Conservation (phyloP, 2,113 vertebrate species). For the Ciconia maguari region DNA sequence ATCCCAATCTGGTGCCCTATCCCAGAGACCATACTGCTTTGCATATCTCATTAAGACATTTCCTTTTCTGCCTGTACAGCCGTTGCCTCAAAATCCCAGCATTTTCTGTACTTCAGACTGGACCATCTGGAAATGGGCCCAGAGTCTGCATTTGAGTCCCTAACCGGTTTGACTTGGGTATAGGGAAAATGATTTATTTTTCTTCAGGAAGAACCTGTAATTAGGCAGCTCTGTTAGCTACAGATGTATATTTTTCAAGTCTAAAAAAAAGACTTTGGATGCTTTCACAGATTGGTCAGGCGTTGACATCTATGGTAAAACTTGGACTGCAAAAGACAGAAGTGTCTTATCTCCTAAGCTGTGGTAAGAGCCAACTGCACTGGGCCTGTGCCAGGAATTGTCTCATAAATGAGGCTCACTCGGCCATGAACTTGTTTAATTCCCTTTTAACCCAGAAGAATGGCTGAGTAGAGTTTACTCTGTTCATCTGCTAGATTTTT, state of each 20-base stretch:
- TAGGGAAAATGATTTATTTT: not conserved
- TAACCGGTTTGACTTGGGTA: not conserved
- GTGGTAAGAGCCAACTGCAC: not conserved
- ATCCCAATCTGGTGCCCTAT: conserved; percentile 45
- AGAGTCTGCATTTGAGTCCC: not conserved
- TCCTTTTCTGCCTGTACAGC: conserved; percentile 27
- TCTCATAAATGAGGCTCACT: not conserved
- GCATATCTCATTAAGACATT: conserved; percentile 22
- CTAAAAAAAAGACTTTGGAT: not conserved
- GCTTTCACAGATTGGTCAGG: not conserved
- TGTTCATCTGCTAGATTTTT: not conserved
- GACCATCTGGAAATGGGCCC: not conserved
- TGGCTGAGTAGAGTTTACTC: not conserved
- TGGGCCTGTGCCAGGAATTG: not conserved
- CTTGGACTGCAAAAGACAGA: not conserved
- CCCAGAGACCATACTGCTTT: not conserved
- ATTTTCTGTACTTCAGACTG: not conserved
- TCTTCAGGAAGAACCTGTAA: not conserved
- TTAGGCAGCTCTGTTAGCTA: not conserved
- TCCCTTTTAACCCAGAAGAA: not conserved
- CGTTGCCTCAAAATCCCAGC: not conserved
- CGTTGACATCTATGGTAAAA: not conserved
- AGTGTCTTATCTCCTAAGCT: not conserved
- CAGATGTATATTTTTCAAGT: not conserved
- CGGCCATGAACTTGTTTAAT: not conserved